Conservation (phyloP, 2,797 vertebrate genomes). For the Acestrorhynchus altus region DNA sequence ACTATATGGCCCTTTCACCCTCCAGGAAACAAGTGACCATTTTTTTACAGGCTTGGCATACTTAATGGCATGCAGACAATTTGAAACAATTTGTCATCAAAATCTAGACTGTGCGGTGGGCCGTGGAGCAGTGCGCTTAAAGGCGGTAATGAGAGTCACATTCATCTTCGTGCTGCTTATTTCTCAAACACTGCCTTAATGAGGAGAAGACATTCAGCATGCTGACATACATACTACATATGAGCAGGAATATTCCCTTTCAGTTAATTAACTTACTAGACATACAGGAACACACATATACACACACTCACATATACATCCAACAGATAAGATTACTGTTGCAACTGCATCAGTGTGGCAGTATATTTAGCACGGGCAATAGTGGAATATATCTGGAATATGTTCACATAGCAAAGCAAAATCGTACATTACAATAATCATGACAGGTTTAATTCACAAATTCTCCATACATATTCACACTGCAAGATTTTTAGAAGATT, state of each 20-base stretch:
- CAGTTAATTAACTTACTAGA: constrained; percentile 41
- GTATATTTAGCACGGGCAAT: constrained; percentile 18
- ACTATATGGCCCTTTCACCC: constrained; percentile 28
- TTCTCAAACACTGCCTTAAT: constrained; percentile 53
- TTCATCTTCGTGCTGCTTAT: constrained; percentile 59
- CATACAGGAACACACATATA: constrained; percentile 15
- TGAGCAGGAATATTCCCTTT: constrained; percentile 47
- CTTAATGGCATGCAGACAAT: constrained; percentile 55
- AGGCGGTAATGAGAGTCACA: constrained; percentile 55
- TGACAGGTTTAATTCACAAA: no score
- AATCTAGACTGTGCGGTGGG: constrained; percentile 39
- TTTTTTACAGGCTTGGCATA: constrained; percentile 44
- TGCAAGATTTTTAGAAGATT: no score
- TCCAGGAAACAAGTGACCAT: constrained; percentile 41
- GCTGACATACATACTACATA: constrained; percentile 55
- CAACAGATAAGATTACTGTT: constrained; percentile 11
- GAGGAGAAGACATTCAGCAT: constrained; percentile 41
- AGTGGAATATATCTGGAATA: constrained; percentile 2
- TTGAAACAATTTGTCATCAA: constrained; percentile 59
- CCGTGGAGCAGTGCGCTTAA: constrained; percentile 46
- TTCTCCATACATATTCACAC: no score
- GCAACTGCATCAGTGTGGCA: constrained; percentile 11
- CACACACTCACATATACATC: constrained; percentile 25
- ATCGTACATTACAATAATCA: no score
- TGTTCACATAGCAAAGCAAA: background rate